Conservation (phyloP, 2,888 invertebrate genomes). For the Pammene fasciana region DNA sequence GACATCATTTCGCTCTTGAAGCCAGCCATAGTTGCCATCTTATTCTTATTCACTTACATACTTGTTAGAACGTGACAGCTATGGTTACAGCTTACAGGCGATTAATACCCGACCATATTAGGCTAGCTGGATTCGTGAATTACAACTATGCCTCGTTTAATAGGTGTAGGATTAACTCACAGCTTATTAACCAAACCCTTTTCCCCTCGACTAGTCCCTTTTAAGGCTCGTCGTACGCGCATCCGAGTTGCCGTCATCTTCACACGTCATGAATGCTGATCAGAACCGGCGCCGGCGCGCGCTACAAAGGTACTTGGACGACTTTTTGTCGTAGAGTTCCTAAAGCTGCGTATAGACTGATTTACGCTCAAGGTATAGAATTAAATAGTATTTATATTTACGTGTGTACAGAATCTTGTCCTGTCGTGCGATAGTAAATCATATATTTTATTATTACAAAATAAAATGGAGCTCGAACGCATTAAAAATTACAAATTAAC, state of each 20-base stretch:
- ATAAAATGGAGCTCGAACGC: neutral
- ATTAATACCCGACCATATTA: too few species aligned
- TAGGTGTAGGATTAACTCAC: neutral
- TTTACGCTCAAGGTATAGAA: neutral
- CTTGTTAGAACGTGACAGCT: too few species aligned
- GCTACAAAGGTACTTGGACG: constrained; percentile 33
- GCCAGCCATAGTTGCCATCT: too few species aligned
- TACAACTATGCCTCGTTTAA: neutral
- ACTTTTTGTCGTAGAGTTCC: constrained; percentile 25
- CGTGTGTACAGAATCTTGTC: too few species aligned
- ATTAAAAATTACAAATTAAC: too few species aligned
- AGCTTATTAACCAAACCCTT: constrained; percentile 7
- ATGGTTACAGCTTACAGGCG: too few species aligned
- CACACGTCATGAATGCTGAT: constrained; percentile 66
- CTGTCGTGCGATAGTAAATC: too few species aligned
- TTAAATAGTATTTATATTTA: neutral
- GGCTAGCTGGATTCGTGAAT: too few species aligned
- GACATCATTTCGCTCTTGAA: too few species aligned
- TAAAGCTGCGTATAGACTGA: constrained; percentile 8
- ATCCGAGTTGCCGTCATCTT: constrained; percentile 40
- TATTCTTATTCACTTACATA: too few species aligned
- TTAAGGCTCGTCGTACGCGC: constrained; percentile 30
- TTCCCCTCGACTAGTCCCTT: constrained; percentile 33
- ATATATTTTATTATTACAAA: too few species aligned
- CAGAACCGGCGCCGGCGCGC: constrained; percentile 66